Conservation (phyloP, 1,140 invertebrate species). For the Vollenhovia emeryi region DNA sequence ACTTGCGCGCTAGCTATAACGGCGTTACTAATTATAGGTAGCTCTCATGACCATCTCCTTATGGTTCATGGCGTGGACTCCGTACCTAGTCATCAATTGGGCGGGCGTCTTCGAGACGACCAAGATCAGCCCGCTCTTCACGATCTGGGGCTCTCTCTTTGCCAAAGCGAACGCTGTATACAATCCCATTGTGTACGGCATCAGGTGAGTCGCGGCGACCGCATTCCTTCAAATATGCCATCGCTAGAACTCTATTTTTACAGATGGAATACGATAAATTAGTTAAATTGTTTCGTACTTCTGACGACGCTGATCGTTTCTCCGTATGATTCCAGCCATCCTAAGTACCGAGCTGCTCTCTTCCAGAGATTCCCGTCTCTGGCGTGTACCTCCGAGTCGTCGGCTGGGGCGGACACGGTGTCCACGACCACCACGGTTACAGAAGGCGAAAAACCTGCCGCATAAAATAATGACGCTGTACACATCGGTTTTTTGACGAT, state of each 20-base stretch:
- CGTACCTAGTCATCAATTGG: constrained; percentile 93
- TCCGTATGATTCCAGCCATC: constrained; percentile 87
- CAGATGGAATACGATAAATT: constrained; percentile 31
- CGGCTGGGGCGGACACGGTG: constrained; percentile 70
- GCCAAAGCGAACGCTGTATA: constrained; percentile 93
- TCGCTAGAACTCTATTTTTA: constrained; percentile 35
- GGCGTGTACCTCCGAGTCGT: constrained; percentile 83
- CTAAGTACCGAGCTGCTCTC: constrained; percentile 91
- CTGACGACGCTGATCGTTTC: neutral
- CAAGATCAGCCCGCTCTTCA: constrained; percentile 90
- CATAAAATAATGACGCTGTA: constrained; percentile 79
- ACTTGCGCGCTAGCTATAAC: neutral
- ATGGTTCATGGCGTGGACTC: constrained; percentile 95
- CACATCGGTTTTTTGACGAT: constrained; percentile 7
- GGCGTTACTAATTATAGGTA: constrained; percentile 83
- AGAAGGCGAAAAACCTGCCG: constrained; percentile 86
- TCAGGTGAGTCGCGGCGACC: constrained; percentile 86
- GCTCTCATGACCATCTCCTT: constrained; percentile 93
- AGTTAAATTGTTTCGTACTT: neutral
- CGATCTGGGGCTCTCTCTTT: constrained; percentile 92
- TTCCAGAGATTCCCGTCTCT: constrained; percentile 90
- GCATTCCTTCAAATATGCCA: neutral
- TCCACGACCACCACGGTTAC: constrained; percentile 80
- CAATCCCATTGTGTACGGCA: constrained; percentile 94
- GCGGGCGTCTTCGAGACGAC: constrained; percentile 89